phyloP scores from a whole-genome alignment of 1,140 invertebrate species.

The Goniozus legneri region DNA sequence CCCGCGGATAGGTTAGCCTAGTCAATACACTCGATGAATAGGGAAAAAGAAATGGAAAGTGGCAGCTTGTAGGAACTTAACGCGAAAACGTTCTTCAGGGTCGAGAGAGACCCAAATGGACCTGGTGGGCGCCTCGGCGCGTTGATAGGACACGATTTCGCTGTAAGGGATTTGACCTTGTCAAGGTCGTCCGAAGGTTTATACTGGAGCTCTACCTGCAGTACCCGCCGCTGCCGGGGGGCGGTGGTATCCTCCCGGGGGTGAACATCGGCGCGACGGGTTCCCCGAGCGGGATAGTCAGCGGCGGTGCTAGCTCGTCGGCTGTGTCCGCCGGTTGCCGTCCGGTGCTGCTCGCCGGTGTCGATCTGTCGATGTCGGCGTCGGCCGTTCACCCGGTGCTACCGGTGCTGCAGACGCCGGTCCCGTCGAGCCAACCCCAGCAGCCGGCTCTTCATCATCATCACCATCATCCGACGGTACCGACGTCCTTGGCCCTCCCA shows the following conservation, averaged over 20 bases:
- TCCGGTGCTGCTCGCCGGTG: constrained; percentile 42
- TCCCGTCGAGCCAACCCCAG: constrained; percentile 22
- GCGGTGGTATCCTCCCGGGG: constrained; percentile 50
- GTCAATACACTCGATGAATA: too few relatives aligned
- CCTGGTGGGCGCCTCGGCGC: too few relatives aligned
- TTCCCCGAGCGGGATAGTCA: too few relatives aligned
- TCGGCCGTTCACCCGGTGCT: constrained; percentile 36
- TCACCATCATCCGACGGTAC: constrained; percentile 27
- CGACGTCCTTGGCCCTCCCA: constrained; percentile 42
- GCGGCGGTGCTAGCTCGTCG: constrained; percentile 30
- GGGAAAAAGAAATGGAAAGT: too few relatives aligned
- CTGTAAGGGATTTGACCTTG: too few relatives aligned
- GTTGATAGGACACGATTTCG: too few relatives aligned
- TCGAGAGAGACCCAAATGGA: too few relatives aligned
- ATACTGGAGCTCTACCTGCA: constrained; percentile 55
- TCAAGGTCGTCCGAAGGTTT: too few relatives aligned
- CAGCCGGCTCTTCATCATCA: constrained; percentile 34
- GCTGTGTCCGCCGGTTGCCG: too few relatives aligned
- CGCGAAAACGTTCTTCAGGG: too few relatives aligned
- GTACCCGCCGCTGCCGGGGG: constrained; percentile 52
- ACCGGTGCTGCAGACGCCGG: constrained; percentile 18
- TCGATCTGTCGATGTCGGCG: constrained; percentile 50
- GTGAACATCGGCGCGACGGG: constrained; percentile 38
- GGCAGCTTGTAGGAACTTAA: too few relatives aligned
- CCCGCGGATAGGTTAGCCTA: too few relatives aligned